Base-by-base conservation (phyloP, 2,113 vertebrate genomes). In the Penelope pileata region DNA sequence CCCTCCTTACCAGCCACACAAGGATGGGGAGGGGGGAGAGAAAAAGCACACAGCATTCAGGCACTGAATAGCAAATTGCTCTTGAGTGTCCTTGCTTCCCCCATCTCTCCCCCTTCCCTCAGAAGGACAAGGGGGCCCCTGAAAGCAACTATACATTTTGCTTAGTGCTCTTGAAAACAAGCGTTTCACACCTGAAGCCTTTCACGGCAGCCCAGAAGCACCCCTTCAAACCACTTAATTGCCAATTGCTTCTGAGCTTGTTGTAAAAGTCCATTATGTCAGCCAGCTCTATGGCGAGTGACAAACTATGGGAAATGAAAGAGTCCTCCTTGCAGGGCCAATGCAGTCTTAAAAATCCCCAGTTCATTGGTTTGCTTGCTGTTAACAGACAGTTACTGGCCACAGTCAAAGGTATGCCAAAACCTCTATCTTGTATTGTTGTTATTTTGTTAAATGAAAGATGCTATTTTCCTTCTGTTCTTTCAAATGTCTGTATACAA, bases 121-220 rank as follows among this genome's bases (percentile, higher is more conserved):
- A 95, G 98, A 98, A 98, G 98, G 98, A 98, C 98, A 98, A 98
- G 98, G 97, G 97, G 98, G 98, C 97, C 98, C 98, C 99, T 99
- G 99, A 99, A 99, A 99, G 98, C 98, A 98, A 98, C 98, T 98
- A 98, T 98, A 99, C 98, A 99, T 99, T 98, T 99, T 99, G 98
- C 98, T 97, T 98, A 99, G 98, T 98, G 98, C 99, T 99, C 99
- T 99, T 98, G 98, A 99, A 99, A 98, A 99, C 98, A 99, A 99
- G 98, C 98, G 98, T 99, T 99, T 99, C 99, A 99, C 99, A 99
- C 99, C 99, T 99, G 99, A 99, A 99, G 98, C 99, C 98, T 99
- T 99, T 99, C 98, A 98, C 98, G 88, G 98, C 97, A 98, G 98
- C 98, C 98, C 98, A 98, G 98, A 98, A 99, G 98, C 98, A 98